Conservation (phyloP, 2,797 vertebrate genomes). For the Sebastes hubbsi region DNA sequence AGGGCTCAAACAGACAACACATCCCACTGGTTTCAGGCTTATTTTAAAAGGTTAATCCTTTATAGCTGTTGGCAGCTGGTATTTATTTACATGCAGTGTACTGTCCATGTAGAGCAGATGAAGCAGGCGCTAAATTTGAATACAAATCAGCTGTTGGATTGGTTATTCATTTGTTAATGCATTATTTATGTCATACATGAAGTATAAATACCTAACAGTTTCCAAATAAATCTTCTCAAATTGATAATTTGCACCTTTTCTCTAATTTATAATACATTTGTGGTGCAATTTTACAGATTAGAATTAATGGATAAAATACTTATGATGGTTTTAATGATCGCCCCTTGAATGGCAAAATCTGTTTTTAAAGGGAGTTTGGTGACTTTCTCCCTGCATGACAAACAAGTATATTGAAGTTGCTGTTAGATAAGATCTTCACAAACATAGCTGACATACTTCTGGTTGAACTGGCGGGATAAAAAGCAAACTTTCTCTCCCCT, state of each 20-base stretch:
- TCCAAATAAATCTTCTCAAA: not conserved
- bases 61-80: not conserved
- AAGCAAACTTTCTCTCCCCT: not conserved
- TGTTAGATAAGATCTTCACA: too few relatives aligned
- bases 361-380: not conserved
- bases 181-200: not conserved
- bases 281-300: not conserved
- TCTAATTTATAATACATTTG: not conserved
- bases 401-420: too few relatives aligned
- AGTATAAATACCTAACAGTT: not conserved
- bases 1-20: not conserved
- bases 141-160: not conserved
- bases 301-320: not conserved
- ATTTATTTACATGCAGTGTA: not conserved
- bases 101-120: not conserved
- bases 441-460: too few relatives aligned
- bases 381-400: rapidly evolving
- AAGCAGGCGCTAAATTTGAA: not conserved
- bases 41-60: not conserved
- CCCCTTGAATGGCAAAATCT: too few relatives aligned
- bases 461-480: too few relatives aligned
- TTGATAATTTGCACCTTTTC: not conserved
- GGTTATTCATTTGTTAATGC: not conserved
- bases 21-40: not conserved
- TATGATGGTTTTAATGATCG: not conserved